A percentile compares a stretch with the other conserved stretches of the same genome.
These are phyloP conservation scores for Hoplodrina blanda DNA, from an alignment of 2,888 invertebrate species.

Conservation along the genomic window DNA sequence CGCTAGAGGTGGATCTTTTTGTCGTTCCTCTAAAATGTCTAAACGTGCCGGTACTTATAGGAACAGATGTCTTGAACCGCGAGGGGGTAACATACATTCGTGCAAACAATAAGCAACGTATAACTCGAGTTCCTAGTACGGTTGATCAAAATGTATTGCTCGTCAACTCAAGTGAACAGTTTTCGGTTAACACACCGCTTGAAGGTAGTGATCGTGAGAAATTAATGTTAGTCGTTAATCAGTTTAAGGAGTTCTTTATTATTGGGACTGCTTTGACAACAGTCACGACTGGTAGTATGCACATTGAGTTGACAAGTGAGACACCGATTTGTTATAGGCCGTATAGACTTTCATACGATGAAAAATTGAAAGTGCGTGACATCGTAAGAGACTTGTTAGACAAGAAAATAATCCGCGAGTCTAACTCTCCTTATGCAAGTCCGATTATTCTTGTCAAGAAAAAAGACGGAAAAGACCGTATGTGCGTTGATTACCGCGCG, in stretches of 20 bases:
- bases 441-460: too few species aligned
- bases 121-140: neutral
- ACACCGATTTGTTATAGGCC: too few species aligned
- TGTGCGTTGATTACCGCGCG: too few species aligned
- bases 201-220: too few species aligned
- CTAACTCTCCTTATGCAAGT: too few species aligned
- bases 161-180: neutral
- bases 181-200: neutral
- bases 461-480: too few species aligned
- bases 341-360: neutral
- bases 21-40: too few species aligned
- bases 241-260: neutral
- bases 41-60: neutral
- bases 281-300: constrained; percentile 1
- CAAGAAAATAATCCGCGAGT: neutral
- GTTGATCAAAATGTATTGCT: neutral
- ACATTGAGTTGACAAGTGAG: neutral
- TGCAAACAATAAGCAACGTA: neutral
- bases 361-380: constrained; percentile 1
- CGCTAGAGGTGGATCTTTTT: too few species aligned
- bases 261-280: neutral
- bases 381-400: neutral
- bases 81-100: neutral
- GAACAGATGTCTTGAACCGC: neutral
- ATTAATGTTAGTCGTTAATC: neutral